Conservation (phyloP, 2,888 invertebrate species). For the Lysandra coridon region DNA sequence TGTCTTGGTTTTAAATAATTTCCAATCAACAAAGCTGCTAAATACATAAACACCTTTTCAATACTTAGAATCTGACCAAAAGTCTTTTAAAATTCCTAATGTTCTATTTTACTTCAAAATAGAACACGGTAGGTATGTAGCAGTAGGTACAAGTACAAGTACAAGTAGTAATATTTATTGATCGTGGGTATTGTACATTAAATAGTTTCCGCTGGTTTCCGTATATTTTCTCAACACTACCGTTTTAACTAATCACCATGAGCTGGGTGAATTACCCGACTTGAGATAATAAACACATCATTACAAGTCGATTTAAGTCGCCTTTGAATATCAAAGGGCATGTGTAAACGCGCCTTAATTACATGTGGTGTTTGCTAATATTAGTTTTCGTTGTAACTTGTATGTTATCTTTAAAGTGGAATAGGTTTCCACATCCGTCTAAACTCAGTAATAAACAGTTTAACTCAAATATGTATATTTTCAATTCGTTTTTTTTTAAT, state of each 20-base stretch:
- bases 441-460: not conserved
- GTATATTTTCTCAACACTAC: not conserved
- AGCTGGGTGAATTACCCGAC: not conserved
- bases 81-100: too few species aligned
- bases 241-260: not conserved
- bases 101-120: too few species aligned
- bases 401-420: not conserved
- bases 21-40: too few species aligned
- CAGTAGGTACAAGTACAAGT: too few species aligned
- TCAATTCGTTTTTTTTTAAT: too few species aligned
- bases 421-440: not conserved
- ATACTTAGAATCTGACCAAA: too few species aligned
- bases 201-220: not conserved
- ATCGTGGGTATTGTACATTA: too few species aligned
- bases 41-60: too few species aligned
- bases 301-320: constrained; percentile 8
- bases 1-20: too few species aligned
- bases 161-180: too few species aligned
- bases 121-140: too few species aligned
- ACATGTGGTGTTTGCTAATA: constrained; percentile 14
- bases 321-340: constrained; percentile 10
- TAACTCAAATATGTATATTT: not conserved
- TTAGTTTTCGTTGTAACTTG: constrained; percentile 2
- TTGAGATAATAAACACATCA: constrained; percentile 7
- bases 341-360: constrained; percentile 1